phyloP scores from a whole-genome alignment of 2,797 vertebrate genomes.

The Tiaroga cobitis region DNA sequence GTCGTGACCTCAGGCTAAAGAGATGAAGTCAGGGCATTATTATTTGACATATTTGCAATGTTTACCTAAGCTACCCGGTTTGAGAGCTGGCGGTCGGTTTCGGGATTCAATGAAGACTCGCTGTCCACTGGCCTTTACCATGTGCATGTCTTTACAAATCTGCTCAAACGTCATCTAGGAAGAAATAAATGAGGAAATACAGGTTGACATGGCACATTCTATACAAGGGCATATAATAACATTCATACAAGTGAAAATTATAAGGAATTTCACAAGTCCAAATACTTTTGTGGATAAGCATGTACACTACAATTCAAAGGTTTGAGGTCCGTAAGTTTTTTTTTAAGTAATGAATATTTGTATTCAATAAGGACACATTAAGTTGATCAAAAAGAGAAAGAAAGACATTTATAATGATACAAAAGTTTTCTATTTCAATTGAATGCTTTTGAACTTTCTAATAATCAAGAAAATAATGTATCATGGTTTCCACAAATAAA shows the following conservation, averaged over 20 bases:
- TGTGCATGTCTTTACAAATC: slow-evolving; percentile 70
- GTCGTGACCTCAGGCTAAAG: not conserved
- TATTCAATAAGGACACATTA: not conserved
- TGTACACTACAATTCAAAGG: not conserved
- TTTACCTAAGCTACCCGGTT: slow-evolving; percentile 55
- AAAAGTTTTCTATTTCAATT: not conserved
- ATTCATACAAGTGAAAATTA: not conserved
- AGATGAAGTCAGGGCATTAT: not conserved
- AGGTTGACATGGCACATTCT: not conserved
- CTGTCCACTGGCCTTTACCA: slow-evolving; percentile 72
- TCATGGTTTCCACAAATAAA: not conserved
- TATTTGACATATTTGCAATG: not conserved
- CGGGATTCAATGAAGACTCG: slow-evolving; percentile 71
- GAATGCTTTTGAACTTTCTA: not conserved
- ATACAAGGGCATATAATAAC: not conserved
- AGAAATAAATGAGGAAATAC: slow-evolving; percentile 3
- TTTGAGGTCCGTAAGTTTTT: not conserved
- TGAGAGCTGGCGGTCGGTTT: slow-evolving; percentile 58
- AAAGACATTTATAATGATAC: not conserved
- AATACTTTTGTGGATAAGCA: not conserved
- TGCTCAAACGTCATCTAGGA: slow-evolving; percentile 70
- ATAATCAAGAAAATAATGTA: not conserved
- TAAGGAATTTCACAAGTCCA: not conserved
- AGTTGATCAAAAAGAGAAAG: not conserved
- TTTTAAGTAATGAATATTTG: not conserved